Base-by-base conservation (phyloP, 2,797 vertebrate species). In the Orientallactaga sibirica region DNA sequence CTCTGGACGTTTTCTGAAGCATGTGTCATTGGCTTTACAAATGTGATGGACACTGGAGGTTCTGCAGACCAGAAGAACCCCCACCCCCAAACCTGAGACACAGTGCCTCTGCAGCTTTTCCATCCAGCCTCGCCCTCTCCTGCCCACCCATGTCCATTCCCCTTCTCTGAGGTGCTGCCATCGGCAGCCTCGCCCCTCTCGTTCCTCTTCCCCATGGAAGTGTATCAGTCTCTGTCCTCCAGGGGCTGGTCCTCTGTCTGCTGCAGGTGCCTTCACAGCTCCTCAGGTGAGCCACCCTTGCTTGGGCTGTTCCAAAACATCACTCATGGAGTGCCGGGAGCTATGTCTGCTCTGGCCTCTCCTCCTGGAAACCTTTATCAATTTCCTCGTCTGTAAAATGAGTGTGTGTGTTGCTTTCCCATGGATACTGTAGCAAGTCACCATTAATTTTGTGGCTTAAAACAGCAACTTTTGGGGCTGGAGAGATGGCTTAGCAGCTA, bases 1-100 rank as follows among this genome's bases (percentile, higher is more conserved):
- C 33, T 64, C 58, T 48, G 48, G 41, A 82, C 24, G n/a, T 84
- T 82, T 94, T 84, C 33, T 84, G 74, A 77, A 83, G 77, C 25
- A 9, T 84, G 58, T 81, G 24, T 80, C 52, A 43, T 43, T 84
- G 43, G 48, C 41, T 91, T 92, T 81, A 43, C 67, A 52, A 89
- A 86, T 61, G 5, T 74, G 29, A 24, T 75, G 25, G 37, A 75
- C 33, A 5, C 19, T 92, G 12, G 90, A 22, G 24, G 33, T 43
- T 76, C 71, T 89, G 88, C 10, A 86, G 74, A 41, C 64, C 71
- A n/a, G 52, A 81, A 71, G 22, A 89, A 67, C 48, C 48, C 48
- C 8, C 48, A 43, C 5, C 48, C 12, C 64, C 2, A 68, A 67
- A 61, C 52, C 66, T 9, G 75, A 25, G 48, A 37, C 61, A 25